A percentile compares a stretch with the other conserved stretches of the same genome.
Evolutionary conservation across 2,888 invertebrate genomes (phyloP).

Genomic region (Macropis europaea): DNA sequence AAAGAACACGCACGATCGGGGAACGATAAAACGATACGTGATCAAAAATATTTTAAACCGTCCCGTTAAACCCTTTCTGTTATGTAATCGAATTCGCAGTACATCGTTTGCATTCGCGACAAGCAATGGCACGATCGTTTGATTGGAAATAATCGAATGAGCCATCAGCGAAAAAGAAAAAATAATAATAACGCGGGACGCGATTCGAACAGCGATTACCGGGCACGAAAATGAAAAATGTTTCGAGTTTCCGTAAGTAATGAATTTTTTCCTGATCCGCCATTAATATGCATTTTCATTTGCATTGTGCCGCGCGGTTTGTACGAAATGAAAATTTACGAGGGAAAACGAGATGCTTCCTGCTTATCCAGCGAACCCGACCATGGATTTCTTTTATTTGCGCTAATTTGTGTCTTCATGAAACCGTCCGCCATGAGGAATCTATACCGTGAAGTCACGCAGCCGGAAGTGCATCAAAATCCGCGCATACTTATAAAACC

Average conservation of each 20-base stretch:
- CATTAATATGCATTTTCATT: background rate
- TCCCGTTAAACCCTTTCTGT: constrained; percentile 15
- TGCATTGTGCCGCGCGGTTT: background rate
- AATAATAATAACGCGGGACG: background rate
- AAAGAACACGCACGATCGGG: background rate
- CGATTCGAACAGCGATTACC: background rate
- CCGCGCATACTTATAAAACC: constrained; percentile 39
- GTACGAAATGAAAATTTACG: background rate
- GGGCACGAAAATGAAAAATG: constrained; percentile 9
- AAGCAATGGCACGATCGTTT: background rate
- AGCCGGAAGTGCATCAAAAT: constrained; percentile 46
- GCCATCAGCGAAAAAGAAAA: background rate
- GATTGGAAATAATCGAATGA: constrained; percentile 20
- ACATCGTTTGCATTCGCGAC: background rate
- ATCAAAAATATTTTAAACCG: constrained; percentile 8
- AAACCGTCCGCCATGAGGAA: constrained; percentile 7
- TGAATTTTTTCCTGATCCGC: background rate
- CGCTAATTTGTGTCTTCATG: constrained; percentile 29
- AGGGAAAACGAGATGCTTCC: background rate
- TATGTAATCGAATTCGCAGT: background rate
- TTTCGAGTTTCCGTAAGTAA: background rate
- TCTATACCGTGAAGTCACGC: constrained; percentile 47
- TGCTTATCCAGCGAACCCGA: background rate
- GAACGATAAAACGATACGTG: constrained; percentile 2
- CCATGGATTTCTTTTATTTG: constrained; percentile 14